phyloP scores from a whole-genome alignment of 2,888 invertebrate genomes.

The Gandaritis pyraliata region DNA sequence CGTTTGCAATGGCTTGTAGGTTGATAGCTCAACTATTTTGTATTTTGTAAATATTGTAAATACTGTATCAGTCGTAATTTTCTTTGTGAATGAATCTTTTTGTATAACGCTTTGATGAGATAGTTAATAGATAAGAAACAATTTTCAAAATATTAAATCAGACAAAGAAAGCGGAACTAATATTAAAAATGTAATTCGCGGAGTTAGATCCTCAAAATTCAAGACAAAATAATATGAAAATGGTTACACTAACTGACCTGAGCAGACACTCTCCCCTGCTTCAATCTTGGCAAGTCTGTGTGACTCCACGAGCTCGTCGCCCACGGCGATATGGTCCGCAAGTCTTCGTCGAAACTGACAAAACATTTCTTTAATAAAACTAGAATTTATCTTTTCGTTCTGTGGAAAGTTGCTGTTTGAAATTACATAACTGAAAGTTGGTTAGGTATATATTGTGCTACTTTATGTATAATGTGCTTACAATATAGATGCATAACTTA shows the following conservation, averaged over 20 bases:
- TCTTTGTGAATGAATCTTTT: too few relatives aligned
- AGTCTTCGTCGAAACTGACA: conserved; percentile 85
- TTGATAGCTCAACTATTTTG: too few relatives aligned
- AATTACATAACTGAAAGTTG: not conserved
- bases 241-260: conserved; percentile 78
- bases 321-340: conserved; percentile 89
- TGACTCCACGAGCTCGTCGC: conserved; percentile 91
- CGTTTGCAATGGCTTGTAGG: too few relatives aligned
- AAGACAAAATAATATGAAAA: conserved; percentile 14
- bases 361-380: conserved; percentile 41
- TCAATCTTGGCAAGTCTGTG: conserved; percentile 89
- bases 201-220: not conserved
- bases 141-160: not conserved
- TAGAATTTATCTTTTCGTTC: conserved; percentile 3
- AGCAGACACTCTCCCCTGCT: conserved; percentile 90
- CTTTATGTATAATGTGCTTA: not conserved
- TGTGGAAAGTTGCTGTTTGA: not conserved
- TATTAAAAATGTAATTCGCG: not conserved
- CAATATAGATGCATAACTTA: conserved; percentile 4
- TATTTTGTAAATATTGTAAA: too few relatives aligned
- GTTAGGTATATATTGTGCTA: not conserved
- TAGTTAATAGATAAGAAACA: too few relatives aligned
- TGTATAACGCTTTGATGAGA: too few relatives aligned
- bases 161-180: not conserved
- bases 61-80: too few relatives aligned